Conservation (phyloP, 37 sponge, comb jelly and placozoan species). For the Halichondria panicea region DNA sequence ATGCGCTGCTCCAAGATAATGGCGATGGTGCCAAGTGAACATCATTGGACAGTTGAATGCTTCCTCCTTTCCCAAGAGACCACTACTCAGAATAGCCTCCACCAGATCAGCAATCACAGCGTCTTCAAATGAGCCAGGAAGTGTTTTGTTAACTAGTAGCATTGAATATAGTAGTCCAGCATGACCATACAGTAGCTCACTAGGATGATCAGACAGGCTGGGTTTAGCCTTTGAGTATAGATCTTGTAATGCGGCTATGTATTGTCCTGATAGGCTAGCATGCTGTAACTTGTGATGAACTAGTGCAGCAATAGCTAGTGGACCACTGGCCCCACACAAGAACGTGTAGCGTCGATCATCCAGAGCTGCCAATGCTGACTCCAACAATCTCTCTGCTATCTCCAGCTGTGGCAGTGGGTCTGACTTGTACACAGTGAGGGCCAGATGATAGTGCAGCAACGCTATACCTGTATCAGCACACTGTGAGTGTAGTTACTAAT, state of each 20-base stretch:
- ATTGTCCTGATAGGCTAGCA: not conserved
- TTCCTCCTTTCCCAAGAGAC: slow-evolving; percentile 51
- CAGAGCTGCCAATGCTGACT: slow-evolving; percentile 31
- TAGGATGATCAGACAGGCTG: slow-evolving; percentile 41
- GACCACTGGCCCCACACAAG: slow-evolving; percentile 91
- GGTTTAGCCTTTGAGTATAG: slow-evolving; percentile 18
- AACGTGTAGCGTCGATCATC: slow-evolving; percentile 63
- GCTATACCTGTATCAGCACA: slow-evolving; percentile 69
- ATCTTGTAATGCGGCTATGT: slow-evolving; percentile 15
- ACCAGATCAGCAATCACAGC: slow-evolving; percentile 59
- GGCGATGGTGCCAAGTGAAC: slow-evolving; percentile 92
- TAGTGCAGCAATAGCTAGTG: slow-evolving; percentile 76
- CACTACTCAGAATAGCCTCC: slow-evolving; percentile 49
- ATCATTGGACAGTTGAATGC: slow-evolving; percentile 62
- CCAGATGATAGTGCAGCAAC: slow-evolving; percentile 69
- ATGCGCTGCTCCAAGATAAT: slow-evolving; percentile 97
- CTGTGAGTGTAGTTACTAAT: not conserved
- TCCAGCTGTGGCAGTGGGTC: too few species aligned
- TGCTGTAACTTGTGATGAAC: slow-evolving; percentile 34
- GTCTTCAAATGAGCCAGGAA: slow-evolving; percentile 61
- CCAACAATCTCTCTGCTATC: slow-evolving; percentile 37
- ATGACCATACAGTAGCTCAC: slow-evolving; percentile 89
- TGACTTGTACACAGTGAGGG: slow-evolving; percentile 52
- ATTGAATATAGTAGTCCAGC: slow-evolving; percentile 88
- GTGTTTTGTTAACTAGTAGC: slow-evolving; percentile 65